Base-by-base conservation (phyloP, 2,797 vertebrate genomes). In the Masticophis lateralis region DNA sequence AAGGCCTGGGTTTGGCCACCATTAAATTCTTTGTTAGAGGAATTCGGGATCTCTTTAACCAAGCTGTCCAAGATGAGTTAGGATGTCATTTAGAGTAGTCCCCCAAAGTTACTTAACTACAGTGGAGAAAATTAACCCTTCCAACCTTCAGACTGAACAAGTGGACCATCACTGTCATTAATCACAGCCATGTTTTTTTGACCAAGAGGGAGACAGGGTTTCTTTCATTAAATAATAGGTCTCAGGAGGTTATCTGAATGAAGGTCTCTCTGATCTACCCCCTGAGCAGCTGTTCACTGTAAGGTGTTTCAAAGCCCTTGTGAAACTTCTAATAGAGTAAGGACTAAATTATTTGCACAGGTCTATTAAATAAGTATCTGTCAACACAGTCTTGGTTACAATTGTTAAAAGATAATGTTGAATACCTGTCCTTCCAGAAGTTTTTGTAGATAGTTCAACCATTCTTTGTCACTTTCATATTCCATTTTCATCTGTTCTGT, bases 371-470 rank as follows among this genome's bases (percentile, higher is more conserved):
- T 87, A 69, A 87, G 37, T 20, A 51, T 25, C 22, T 55, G 61
- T 69, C n/a, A 90, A 20, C 37, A 74, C 14, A 83, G 53, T 13
- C 25, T 37, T 51, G 16, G 3, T 87, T 87, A 90, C 22, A 90
- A 66, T 60, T 91, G 32, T 94, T 89, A 86, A 94, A 95, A 88
- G 69, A 89, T 5, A 92, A 91, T 96, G 94, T 59, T 18, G 88
- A 96, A 93, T 96, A 99, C 98, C 98, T 99, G 98, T 97, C 98
- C 98, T 97, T 98, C 98, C 93, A 98, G 97, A 97, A 99, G 98
- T 95, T 97, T 97, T 96, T 98, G 97, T 93, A 99, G 95, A 83
- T 98, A 97, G 25, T 97, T 96, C 94, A 99, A 97, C 98, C 99
- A 99, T 94, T 98, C 98, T 95, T 98, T 97, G 95, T 99, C 98